A percentile compares a stretch with the other conserved stretches of the same genome.
Conservation (phyloP, 1,140 invertebrate genomes). For the Coelopa frigida region DNA sequence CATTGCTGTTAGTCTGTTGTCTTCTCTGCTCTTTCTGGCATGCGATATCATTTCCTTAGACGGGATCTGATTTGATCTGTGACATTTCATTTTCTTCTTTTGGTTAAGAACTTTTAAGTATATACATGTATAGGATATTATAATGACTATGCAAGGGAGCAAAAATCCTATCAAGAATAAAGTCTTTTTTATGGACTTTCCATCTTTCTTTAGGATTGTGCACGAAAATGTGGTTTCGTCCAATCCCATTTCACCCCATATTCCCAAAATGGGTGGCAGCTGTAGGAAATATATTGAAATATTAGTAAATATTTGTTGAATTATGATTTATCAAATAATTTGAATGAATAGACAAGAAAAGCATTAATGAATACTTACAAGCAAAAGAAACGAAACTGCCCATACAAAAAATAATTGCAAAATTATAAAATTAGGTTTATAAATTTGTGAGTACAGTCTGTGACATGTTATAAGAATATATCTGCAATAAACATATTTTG, state of each 20-base stretch:
- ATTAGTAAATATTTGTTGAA: slow-evolving; percentile 2
- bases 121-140: slow-evolving; percentile 76
- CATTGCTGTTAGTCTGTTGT: slow-evolving; percentile 69
- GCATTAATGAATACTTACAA: slow-evolving; percentile 52
- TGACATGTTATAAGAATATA: slow-evolving; percentile 76
- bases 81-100: slow-evolving; percentile 54
- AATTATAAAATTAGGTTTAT: slow-evolving; percentile 61
- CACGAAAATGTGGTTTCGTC: slow-evolving; percentile 74
- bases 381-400: slow-evolving; percentile 59
- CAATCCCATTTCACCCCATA: slow-evolving; percentile 75
- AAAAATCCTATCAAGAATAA: slow-evolving; percentile 76
- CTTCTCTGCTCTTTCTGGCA: slow-evolving; percentile 51
- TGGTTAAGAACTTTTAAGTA: slow-evolving; percentile 70
- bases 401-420: slow-evolving; percentile 71
- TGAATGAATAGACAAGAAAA: too few species aligned
- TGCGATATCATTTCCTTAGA: slow-evolving; percentile 28
- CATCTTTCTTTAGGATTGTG: slow-evolving; percentile 71
- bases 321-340: too few species aligned
- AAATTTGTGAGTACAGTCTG: slow-evolving; percentile 65
- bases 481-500: slow-evolving; percentile 47
- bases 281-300: slow-evolving; percentile 48
- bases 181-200: slow-evolving; percentile 76
- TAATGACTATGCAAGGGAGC: slow-evolving; percentile 73
- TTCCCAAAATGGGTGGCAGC: slow-evolving; percentile 67
- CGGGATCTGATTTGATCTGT: slow-evolving; percentile 31